Evolutionary conservation across 2,888 invertebrate genomes (phyloP), one percentile per base, ranked within the genome.

Genomic region (Mesorhabditis spiculigera): DNA sequence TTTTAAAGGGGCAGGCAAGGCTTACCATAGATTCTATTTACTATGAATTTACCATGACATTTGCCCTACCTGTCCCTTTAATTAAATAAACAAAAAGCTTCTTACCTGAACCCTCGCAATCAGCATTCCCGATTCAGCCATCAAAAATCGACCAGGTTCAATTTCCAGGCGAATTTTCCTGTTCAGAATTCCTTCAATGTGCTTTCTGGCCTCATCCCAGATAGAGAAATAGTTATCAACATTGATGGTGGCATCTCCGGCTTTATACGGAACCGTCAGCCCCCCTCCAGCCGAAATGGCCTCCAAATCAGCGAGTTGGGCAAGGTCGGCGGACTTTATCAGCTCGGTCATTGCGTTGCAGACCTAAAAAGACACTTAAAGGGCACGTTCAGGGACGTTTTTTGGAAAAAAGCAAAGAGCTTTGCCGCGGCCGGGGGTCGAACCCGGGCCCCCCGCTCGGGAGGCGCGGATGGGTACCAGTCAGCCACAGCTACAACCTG

Each of bases 121-220:
- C 8, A 50, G 58, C 58, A 50, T 3, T 50, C 58, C 58, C 8
- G 58, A 10, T 13, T 50, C n/a, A n/a, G 58, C 58, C 58, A 50
- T 3, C 58, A 50, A 50, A 50, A 50, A 50, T 50, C 58, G 58
- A 2, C 58, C 58, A 10, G 58, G 58, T n/a, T 50, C 58, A 10
- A 50, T n/a, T 50, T 50, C 58, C n/a, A 50, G n/a, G 8, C n/a
- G 58, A 50, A 50, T 50, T 50, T 50, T 50, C 58, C n/a, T 50
- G 58, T 50, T 50, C n/a, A 50, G 58, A 13, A 50, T n/a, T 50
- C 3, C n/a, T n/a, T 50, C 58, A n/a, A 50, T n/a, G 58, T 13
- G 58, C n/a, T 50, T 50, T n/a, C n/a, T 50, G 10, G n/a, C n/a
- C 58, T 50, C 58, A 50, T 50, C 58, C 58, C 58, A 50, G 8